phyloP scores from a whole-genome alignment of 2,888 invertebrate genomes.

The Agrotis exclamationis region DNA sequence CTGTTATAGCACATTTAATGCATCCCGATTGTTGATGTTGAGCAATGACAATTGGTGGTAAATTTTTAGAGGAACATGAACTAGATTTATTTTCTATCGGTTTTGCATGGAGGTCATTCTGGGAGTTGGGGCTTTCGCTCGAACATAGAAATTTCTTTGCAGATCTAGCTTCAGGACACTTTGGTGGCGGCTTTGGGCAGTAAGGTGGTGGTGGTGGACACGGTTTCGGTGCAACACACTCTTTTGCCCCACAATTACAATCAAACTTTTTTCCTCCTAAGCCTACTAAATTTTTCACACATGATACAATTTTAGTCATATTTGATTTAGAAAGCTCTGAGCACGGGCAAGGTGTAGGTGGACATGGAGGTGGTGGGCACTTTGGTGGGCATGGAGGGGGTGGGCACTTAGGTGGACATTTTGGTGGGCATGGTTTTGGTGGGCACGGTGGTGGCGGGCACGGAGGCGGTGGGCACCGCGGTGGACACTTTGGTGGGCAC shows the following conservation, averaged over 20 bases:
- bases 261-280: neutral
- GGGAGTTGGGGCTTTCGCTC: constrained; percentile 9
- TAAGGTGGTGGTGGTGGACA: neutral
- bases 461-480: neutral
- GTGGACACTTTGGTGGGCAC: constrained; percentile 2
- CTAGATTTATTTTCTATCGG: neutral
- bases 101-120: neutral
- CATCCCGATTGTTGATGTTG: constrained; percentile 66
- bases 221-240: neutral
- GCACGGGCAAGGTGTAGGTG: neutral
- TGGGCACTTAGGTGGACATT: neutral
- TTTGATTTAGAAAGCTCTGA: neutral
- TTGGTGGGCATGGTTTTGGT: neutral
- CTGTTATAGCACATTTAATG: constrained; percentile 74
- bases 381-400: neutral
- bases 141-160: constrained; percentile 11
- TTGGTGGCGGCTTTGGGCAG: neutral
- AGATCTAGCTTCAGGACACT: neutral
- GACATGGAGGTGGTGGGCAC: neutral
- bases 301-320: neutral
- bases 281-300: neutral
- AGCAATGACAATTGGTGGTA: neutral
- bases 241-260: neutral
- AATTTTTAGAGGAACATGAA: neutral
- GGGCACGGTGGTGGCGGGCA: neutral